Evolutionary conservation across 2,113 vertebrate genomes (phyloP).

Genomic region (Spea bombifrons): DNA sequence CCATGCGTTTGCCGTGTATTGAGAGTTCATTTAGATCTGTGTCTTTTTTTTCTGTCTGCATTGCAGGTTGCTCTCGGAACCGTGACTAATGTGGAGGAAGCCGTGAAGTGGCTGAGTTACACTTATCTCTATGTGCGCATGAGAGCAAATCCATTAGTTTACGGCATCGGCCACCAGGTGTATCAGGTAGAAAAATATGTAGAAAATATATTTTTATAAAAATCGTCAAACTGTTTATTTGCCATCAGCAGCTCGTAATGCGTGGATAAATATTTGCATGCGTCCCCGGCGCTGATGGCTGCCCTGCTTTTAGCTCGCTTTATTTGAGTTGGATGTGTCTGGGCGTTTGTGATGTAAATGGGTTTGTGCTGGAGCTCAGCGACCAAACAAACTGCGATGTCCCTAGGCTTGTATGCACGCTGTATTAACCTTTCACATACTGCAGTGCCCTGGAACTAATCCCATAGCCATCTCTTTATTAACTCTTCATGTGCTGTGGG

Average conservation of each 20-base stretch:
- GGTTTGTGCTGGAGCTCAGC: background rate
- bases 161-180: slow-evolving; percentile 94
- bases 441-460: too few species aligned
- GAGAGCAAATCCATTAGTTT: slow-evolving; percentile 95
- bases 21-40: background rate
- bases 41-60: slow-evolving; percentile 33
- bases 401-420: background rate
- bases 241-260: slow-evolving; percentile 65
- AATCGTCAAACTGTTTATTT: slow-evolving; percentile 53
- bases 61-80: slow-evolving; percentile 90
- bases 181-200: slow-evolving; percentile 80
- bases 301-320: slow-evolving; percentile 55
- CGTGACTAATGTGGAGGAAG: slow-evolving; percentile 95
- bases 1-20: too few species aligned
- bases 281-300: slow-evolving; percentile 60
- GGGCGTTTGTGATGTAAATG: slow-evolving; percentile 25
- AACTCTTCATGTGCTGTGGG: background rate
- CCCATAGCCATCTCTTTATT: background rate
- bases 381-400: background rate
- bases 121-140: slow-evolving; percentile 96
- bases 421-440: background rate
- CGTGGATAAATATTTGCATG: slow-evolving; percentile 69
- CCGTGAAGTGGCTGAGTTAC: slow-evolving; percentile 97
- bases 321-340: slow-evolving; percentile 14
- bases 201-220: slow-evolving; percentile 54